phyloP scores from a whole-genome alignment of 92 coral and sea anemone genomes.

The Porites evermanni region DNA sequence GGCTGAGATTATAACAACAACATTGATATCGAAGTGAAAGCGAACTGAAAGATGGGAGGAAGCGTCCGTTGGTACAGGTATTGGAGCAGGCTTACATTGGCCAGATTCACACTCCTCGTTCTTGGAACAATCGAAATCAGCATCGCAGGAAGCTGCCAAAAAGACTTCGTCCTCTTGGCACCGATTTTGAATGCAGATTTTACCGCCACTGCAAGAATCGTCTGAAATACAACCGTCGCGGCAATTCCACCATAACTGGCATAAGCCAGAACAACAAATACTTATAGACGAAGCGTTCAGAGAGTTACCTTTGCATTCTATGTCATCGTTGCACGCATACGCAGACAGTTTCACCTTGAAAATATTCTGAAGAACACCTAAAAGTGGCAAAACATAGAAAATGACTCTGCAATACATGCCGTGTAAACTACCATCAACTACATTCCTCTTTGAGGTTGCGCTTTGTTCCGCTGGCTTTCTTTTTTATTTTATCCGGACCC shows the following conservation, averaged over 20 bases:
- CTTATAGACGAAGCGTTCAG: neutral
- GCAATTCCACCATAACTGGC: constrained; percentile 26
- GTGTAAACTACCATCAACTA: neutral
- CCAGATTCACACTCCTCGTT: constrained; percentile 42
- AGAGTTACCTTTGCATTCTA: constrained; percentile 8
- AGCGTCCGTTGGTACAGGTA: constrained; percentile 16
- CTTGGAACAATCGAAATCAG: neutral
- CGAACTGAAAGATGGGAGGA: constrained; percentile 19
- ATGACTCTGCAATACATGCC: constrained; percentile 4
- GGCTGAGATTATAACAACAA: constrained; percentile 7
- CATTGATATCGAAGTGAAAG: neutral
- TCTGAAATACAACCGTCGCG: constrained; percentile 19
- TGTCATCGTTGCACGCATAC: constrained; percentile 24
- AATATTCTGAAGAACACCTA: constrained; percentile 20
- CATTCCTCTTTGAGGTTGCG: neutral
- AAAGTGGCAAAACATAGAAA: neutral
- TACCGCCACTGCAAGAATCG: constrained; percentile 11
- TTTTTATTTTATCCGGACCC: too few species aligned
- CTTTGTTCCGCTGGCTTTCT: neutral
- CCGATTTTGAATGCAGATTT: constrained; percentile 12
- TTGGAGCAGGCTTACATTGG: constrained; percentile 40
- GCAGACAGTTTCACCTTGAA: neutral
- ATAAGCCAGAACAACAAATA: constrained; percentile 16
- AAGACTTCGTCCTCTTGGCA: constrained; percentile 17
- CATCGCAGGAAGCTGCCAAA: too few species aligned